Evolutionary conservation across 2,888 invertebrate genomes (phyloP), one percentile per base, ranked within the genome.

Genomic region (Eupithecia pulchellata): DNA sequence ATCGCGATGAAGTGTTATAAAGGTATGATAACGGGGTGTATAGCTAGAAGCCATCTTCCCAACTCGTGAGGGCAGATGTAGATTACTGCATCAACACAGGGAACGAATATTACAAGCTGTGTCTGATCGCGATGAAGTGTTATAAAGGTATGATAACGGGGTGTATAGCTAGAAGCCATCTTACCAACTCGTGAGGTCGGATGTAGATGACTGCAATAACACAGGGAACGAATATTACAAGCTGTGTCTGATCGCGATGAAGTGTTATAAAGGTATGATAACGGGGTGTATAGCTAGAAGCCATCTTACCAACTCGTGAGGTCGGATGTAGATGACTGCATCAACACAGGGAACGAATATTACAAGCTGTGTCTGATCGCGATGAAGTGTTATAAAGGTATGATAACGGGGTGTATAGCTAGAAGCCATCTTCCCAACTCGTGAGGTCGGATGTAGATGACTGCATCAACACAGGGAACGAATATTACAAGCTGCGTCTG

Each of bases 231-330:
- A 78, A 17, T 93, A 86, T 72, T 93, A 93, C 69, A 86, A 78
- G 65, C 88, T 87, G 64, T 92, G 92, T 65, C 80, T 89, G 79
- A 64, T 89, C 5, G 82, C 83, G 0, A 77, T 92, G 36, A 94
- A 93, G 80, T 94, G 93, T 52, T 93, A 93, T 75, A 93, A 93
- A 82, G 93, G 93, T 93, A 29, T 58, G 71, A n/a, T 25, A 17
- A 57, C 9, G 11, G 3, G 9, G n/a, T 32, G 11, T 58, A 11
- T 32, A 60, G 17, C 32, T 55, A 55, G 42, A 34, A 34, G 6
- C 8, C 2, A n/a, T n/a, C n/a, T n/a, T n/a, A n/a, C n/a, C n/a
- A n/a, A n/a, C n/a, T n/a, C n/a, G n/a, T n/a, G n/a, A n/a, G n/a
- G n/a, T n/a, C n/a, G n/a, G n/a, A n/a, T n/a, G n/a, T n/a, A n/a